phyloP scores from a whole-genome alignment of 1,140 invertebrate species.

The Galleria mellonella region DNA sequence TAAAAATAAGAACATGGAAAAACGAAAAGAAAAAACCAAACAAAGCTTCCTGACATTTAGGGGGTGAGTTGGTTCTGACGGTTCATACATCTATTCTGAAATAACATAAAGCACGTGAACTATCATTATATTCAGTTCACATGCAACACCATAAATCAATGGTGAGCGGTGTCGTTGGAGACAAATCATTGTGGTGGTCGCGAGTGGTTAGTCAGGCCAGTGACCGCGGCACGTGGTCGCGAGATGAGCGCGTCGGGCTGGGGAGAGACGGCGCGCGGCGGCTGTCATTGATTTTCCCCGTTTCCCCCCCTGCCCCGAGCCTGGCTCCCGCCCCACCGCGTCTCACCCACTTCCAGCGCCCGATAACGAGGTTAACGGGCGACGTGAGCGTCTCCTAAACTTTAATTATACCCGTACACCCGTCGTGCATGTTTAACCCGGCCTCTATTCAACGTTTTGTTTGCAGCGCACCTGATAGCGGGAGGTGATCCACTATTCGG shows the following conservation, averaged over 20 bases:
- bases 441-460: constrained; percentile 68
- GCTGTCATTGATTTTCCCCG: constrained; percentile 71
- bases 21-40: no score
- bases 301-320: constrained; percentile 43
- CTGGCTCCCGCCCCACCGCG: constrained; percentile 47
- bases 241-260: constrained; percentile 68
- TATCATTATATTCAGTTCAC: no score
- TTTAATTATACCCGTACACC: constrained; percentile 73
- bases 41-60: no score
- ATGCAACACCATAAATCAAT: neutral
- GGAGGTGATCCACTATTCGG: constrained; percentile 47
- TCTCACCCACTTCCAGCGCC: constrained; percentile 71
- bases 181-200: constrained; percentile 18
- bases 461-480: constrained; percentile 66
- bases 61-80: no score
- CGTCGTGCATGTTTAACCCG: constrained; percentile 71
- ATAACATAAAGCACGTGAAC: no score
- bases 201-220: constrained; percentile 43
- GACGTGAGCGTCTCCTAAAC: constrained; percentile 73
- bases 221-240: constrained; percentile 69
- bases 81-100: no score
- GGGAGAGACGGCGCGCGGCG: constrained; percentile 66
- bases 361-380: constrained; percentile 74
- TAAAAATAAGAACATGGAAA: neutral
- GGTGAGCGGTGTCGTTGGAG: neutral